Percentiles rank a stretch among this genome's conserved stretches.
Evolutionary conservation across 2,797 vertebrate genomes (phyloP).

Genomic region (Gastrophryne carolinensis): DNA sequence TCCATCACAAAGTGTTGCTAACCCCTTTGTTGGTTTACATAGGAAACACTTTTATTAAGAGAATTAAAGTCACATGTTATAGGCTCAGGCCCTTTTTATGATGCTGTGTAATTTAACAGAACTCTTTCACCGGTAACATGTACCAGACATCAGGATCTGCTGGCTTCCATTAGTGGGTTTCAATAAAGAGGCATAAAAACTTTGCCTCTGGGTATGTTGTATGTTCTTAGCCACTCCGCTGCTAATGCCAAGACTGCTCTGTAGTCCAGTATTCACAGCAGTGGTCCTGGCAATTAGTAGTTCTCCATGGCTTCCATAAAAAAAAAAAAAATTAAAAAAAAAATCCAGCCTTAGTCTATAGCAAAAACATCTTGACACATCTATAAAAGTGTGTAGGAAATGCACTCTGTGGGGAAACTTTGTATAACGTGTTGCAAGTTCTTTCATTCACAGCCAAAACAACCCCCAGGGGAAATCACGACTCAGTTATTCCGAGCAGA

Average conservation of each 20-base stretch:
- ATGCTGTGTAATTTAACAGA: background rate
- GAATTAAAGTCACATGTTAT: conserved; percentile 11
- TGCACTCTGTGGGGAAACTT: conserved; percentile 29
- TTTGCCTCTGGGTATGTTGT: conserved; percentile 1
- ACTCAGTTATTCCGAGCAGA: too few species aligned
- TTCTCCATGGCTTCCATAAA: conserved; percentile 28
- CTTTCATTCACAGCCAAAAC: conserved; percentile 20
- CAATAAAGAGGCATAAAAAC: conserved; percentile 19
- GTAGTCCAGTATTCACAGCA: conserved; percentile 37
- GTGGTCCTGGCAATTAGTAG: conserved; percentile 27
- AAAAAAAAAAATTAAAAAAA: conserved; percentile 18
- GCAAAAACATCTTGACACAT: conserved; percentile 28
- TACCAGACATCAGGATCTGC: background rate
- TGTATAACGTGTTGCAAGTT: background rate
- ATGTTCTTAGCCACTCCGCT: background rate
- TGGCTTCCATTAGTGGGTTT: conserved; percentile 23
- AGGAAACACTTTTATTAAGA: background rate
- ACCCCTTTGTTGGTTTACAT: background rate
- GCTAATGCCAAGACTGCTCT: background rate
- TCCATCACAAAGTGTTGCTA: background rate
- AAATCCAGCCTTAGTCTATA: conserved; percentile 9
- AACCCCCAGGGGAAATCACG: too few species aligned
- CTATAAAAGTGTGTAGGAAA: conserved; percentile 20
- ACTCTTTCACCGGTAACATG: background rate
- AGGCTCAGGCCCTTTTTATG: background rate